phyloP scores from a whole-genome alignment of 2,113 vertebrate genomes.

The Chloropsis cyanopogon region DNA sequence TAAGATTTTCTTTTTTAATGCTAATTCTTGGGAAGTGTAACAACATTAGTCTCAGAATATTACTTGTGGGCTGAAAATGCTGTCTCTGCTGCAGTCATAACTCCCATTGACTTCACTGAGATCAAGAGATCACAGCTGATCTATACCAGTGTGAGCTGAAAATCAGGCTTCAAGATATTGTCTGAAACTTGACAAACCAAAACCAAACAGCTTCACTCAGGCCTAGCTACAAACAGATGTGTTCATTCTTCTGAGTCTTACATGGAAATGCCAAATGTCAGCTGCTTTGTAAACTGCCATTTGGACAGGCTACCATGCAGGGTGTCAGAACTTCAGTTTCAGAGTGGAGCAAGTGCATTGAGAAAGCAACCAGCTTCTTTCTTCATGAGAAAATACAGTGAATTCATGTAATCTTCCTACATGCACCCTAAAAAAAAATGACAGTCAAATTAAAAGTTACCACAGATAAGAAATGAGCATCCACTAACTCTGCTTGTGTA shows the following conservation, averaged over 20 bases:
- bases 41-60: neutral
- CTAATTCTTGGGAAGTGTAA: neutral
- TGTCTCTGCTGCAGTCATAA: neutral
- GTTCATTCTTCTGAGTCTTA: neutral
- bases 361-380: neutral
- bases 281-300: neutral
- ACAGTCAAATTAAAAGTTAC: neutral
- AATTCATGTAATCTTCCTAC: neutral
- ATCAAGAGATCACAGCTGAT: neutral
- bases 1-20: neutral
- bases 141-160: neutral
- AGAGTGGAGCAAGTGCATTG: neutral
- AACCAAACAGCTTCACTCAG: neutral
- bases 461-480: neutral
- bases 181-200: constrained; percentile 4
- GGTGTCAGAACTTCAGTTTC: neutral
- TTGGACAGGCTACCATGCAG: neutral
- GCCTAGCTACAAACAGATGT: neutral
- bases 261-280: neutral
- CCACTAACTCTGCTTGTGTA: neutral
- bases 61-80: neutral
- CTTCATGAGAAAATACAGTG: neutral
- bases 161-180: neutral
- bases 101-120: neutral
- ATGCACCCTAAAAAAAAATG: neutral